Percentiles rank a stretch among this genome's conserved stretches.
Conservation (phyloP, 2,797 vertebrate species). For the Pseudochromis fuscus region DNA sequence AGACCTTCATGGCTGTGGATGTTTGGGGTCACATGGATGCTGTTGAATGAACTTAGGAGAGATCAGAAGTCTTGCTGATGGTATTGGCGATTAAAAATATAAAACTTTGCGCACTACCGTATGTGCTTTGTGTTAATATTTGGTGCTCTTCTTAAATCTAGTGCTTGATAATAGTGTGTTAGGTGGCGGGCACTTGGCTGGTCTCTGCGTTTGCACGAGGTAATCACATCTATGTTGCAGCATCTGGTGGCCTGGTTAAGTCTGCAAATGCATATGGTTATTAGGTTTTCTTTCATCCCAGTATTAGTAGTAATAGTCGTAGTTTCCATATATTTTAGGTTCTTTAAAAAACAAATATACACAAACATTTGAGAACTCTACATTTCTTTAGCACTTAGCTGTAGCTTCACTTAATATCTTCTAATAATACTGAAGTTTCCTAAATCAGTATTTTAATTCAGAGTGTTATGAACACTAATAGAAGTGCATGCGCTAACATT, state of each 20-base stretch:
- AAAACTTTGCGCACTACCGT: background rate
- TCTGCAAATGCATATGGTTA: background rate
- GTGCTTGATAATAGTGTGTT: background rate
- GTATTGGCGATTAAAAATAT: background rate
- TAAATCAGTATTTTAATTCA: conserved; percentile 1
- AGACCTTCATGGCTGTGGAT: background rate
- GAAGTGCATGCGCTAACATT: conserved; percentile 44
- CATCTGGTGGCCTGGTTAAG: background rate
- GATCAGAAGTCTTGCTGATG: background rate
- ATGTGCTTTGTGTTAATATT: background rate
- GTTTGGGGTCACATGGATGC: background rate
- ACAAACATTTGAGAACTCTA: too few species aligned
- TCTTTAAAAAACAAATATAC: too few species aligned
- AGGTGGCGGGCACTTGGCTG: background rate
- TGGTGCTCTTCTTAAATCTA: background rate
- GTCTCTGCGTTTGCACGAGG: conserved; percentile 9
- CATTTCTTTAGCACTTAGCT: background rate
- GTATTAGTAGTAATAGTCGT: too few species aligned
- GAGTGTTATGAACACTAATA: conserved; percentile 24
- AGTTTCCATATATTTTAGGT: too few species aligned
- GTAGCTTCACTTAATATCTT: background rate
- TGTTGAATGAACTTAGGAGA: background rate
- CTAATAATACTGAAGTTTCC: conserved; percentile 44
- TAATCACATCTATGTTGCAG: background rate
- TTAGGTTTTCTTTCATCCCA: too few species aligned